Evolutionary conservation across 92 coral and sea anemone genomes (phyloP).

Genomic region (Parazoanthus darwini): DNA sequence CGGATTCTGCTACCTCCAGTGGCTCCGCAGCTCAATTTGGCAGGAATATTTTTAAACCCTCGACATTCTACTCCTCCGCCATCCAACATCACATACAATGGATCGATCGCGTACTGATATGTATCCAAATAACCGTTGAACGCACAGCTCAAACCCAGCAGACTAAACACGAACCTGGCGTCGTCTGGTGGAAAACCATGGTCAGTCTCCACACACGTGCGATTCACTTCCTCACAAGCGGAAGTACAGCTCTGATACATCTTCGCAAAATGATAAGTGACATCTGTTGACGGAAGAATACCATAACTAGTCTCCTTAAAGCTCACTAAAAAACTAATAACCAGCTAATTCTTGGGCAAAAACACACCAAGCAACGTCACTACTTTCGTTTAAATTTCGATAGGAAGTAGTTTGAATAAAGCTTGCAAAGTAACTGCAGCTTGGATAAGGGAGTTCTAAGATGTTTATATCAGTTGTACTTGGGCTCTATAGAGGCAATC

Average conservation of each 20-base stretch:
- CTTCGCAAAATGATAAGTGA: slow-evolving; percentile 13
- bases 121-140: no score
- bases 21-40: not conserved
- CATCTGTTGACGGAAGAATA: slow-evolving; percentile 13
- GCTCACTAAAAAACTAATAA: not conserved
- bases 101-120: not conserved
- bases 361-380: no score
- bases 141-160: not conserved
- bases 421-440: no score
- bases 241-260: not conserved
- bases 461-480: no score
- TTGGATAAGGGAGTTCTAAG: no score
- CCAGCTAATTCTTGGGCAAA: not conserved
- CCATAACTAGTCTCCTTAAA: not conserved
- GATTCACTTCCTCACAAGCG: slow-evolving; percentile 10
- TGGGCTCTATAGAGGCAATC: no score
- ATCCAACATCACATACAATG: not conserved
- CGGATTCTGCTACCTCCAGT: not conserved
- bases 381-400: no score
- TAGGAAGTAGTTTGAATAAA: no score
- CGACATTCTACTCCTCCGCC: not conserved
- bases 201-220: slow-evolving; percentile 11
- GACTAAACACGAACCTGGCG: slow-evolving; percentile 16
- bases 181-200: slow-evolving; percentile 29
- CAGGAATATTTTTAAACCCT: slow-evolving; percentile 7